Evolutionary conservation across 1,140 invertebrate genomes (phyloP).

Genomic region (Scaptomyza hsui): DNA sequence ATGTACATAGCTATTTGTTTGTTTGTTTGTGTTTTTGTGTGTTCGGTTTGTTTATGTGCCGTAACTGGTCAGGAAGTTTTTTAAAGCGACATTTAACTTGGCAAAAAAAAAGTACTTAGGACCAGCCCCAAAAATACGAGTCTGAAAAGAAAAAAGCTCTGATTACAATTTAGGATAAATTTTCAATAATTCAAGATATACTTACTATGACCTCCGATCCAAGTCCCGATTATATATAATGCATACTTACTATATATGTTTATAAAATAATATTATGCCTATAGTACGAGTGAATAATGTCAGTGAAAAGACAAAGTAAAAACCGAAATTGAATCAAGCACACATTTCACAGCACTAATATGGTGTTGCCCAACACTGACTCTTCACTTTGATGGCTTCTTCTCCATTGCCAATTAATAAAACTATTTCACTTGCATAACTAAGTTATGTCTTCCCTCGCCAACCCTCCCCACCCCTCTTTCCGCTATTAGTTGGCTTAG

Average conservation of each 20-base stretch:
- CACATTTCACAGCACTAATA: neutral
- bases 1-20: conserved; percentile 50
- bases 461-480: neutral
- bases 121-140: no score
- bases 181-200: no score
- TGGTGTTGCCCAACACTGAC: conserved; percentile 10
- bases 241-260: no score
- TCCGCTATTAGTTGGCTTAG: conserved; percentile 13
- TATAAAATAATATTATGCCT: no score
- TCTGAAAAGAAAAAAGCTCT: no score
- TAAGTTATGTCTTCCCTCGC: conserved; percentile 37
- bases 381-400: conserved; percentile 17
- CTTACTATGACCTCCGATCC: no score
- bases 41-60: conserved; percentile 72
- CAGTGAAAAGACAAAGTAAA: no score
- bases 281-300: no score
- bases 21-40: conserved; percentile 37
- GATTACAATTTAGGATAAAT: no score
- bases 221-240: no score
- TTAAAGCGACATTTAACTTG: conserved; percentile 69
- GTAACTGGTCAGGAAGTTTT: conserved; percentile 70
- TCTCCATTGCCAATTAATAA: conserved; percentile 57
- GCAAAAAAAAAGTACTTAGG: conserved; percentile 5
- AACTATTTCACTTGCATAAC: conserved; percentile 56
- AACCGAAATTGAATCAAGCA: no score